These are phyloP conservation scores for Riparia riparia DNA, from an alignment of 2,113 vertebrate genomes.

Conservation along the genomic window DNA sequence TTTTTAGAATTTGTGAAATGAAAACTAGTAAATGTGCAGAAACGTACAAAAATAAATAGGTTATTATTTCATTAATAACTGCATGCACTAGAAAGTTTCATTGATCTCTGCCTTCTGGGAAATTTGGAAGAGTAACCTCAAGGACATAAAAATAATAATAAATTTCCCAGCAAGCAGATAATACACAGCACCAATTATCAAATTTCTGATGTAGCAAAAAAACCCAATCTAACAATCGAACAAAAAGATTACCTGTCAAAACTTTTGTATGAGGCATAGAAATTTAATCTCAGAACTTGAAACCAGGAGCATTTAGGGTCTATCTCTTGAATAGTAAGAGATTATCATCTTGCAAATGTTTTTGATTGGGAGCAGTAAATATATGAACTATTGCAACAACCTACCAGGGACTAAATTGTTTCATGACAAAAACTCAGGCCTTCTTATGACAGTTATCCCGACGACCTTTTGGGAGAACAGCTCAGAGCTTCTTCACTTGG, in stretches of 20 bases:
- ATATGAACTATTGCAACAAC: not conserved
- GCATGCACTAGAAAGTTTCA: not conserved
- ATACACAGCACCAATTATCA: not conserved
- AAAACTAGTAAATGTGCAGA: not conserved
- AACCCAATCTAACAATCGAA: not conserved
- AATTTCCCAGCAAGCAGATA: not conserved
- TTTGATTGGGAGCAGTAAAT: not conserved
- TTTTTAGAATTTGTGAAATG: not conserved
- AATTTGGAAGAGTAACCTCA: not conserved
- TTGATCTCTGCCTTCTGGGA: not conserved
- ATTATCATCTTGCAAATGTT: not conserved
- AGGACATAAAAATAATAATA: not conserved
- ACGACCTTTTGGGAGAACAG: not conserved
- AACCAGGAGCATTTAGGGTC: not conserved
- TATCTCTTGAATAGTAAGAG: not conserved
- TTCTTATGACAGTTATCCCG: not conserved
- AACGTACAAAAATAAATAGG: not conserved
- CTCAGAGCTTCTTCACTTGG: not conserved
- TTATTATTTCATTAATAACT: not conserved
- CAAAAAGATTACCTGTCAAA: not conserved
- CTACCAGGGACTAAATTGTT: not conserved
- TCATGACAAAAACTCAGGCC: not conserved
- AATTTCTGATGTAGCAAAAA: not conserved
- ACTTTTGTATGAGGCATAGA: not conserved
- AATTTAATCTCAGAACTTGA: not conserved